Evolutionary conservation across 1,140 invertebrate species (phyloP), one percentile per base, ranked within the genome.

Genomic region (Drosophila arizonae): DNA sequence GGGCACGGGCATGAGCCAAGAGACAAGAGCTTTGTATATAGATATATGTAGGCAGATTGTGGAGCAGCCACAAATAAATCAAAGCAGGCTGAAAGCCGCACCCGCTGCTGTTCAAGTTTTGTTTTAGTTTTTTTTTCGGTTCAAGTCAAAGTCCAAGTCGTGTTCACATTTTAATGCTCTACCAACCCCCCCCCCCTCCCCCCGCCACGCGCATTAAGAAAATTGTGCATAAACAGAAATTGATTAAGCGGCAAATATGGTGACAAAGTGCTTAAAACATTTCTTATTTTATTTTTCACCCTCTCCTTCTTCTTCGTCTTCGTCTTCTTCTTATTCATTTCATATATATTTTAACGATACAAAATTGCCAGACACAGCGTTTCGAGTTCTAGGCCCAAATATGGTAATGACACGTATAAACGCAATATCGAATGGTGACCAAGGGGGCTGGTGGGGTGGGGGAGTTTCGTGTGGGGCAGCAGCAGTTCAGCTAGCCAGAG

Each of bases 191-290:
- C 52, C n/a, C 71, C 58, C 11, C 39, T n/a, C 39, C 39, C 41
- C 41, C 41, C 11, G 0, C n/a, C 43, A 1, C 0, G 1, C n/a
- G 10, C 13, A 33, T 33, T 33, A 33, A 33, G 8, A 33, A 33
- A 33, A 33, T 33, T 8, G 80, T 84, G 77, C 77, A 84, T 76
- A 79, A 73, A 77, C 72, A 66, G 50, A 80, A 88, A 88, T 75
- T 88, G 82, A 87, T 84, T 77, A 84, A 84, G 73, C 84, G 64
- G 63, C 77, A 84, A 88, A 87, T 88, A 88, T 89, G 84, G 84
- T 79, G 84, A 88, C 82, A 73, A 86, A 86, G 70, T 85, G 72
- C 70, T 79, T 84, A 66, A 66, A 72, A 79, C 63, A 45, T 76
- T 68, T 39, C 51, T 67, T 72, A 24, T 24, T 2, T 24, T 24